These are phyloP conservation scores for Pseudopodoces humilis DNA, from an alignment of 2,113 vertebrate species.

Conservation along the genomic window DNA sequence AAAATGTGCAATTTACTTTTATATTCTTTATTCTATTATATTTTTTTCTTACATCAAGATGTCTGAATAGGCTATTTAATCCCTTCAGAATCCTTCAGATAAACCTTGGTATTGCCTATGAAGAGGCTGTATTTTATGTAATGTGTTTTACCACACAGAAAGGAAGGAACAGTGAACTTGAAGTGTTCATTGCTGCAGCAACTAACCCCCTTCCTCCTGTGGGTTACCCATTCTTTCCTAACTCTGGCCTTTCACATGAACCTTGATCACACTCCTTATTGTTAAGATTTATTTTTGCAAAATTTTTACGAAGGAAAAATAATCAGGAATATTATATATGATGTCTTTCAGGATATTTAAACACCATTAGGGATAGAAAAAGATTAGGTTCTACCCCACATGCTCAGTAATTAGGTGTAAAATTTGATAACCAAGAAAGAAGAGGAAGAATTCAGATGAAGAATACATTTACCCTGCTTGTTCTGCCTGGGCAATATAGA, in stretches of 20 bases:
- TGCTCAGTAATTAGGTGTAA: neutral
- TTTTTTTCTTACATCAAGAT: slow-evolving; percentile 5
- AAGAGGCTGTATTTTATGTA: neutral
- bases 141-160: neutral
- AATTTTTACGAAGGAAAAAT: neutral
- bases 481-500: neutral
- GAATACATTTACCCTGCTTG: neutral
- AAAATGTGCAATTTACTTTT: slow-evolving; percentile 20
- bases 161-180: neutral
- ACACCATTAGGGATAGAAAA: neutral
- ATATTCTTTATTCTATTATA: neutral
- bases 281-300: neutral
- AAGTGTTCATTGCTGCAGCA: neutral
- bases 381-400: neutral
- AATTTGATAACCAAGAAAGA: neutral
- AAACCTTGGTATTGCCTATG: neutral
- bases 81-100: slow-evolving; percentile 1
- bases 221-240: neutral
- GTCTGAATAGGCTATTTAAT: neutral
- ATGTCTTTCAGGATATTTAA: neutral
- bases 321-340: neutral
- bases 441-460: neutral
- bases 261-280: neutral
- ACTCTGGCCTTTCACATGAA: neutral
- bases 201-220: neutral